Evolutionary conservation across 1,140 invertebrate genomes (phyloP), one percentile per base, ranked within the genome.

Genomic region (Rhopalosiphum maidis): DNA sequence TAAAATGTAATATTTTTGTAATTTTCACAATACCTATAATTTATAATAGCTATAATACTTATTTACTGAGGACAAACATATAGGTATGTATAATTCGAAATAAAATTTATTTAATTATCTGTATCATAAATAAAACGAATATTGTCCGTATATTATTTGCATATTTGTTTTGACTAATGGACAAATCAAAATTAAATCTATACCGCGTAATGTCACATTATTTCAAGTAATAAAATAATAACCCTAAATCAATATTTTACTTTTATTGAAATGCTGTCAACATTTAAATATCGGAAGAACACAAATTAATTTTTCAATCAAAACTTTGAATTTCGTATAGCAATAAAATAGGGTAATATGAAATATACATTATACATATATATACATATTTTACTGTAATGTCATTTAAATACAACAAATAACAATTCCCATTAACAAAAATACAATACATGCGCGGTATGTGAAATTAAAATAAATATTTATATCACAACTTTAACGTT

Each of bases 151-250:
- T 87, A 35, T 37, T 83, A 41, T 90, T 90, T 41, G 35, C 43
- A 41, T 90, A 54, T 54, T 89, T 37, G 87, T 89, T 90, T 55
- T 55, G 54, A 41, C 48, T 90, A 41, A 90, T 55, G 88, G 35
- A 90, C 88, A 90, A 90, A 90, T 89, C 48, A 54, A 15, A 89
- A 37, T 60, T 11, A 23, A 88, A 88, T 88, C 48, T 88, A 87
- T 87, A 87, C 87, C 87, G 51, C 55, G 37, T 37, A 89, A 37
- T 54, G 51, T 55, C 88, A 90, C 88, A 41, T 25, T 25, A 60
- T 55, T 41, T 89, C 37, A 41, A 54, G 51, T 89, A 89, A 55
- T 89, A 89, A 89, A 55, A 55, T 90, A 90, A 90, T 55, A 60
- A 3, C 88, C 35, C 41, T 60, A 41, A 55, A 90, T 90, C 88